Percentiles rank a stretch among this genome's conserved stretches.
Conservation (phyloP, 2,113 vertebrate species). For the Antechinus flavipes region DNA sequence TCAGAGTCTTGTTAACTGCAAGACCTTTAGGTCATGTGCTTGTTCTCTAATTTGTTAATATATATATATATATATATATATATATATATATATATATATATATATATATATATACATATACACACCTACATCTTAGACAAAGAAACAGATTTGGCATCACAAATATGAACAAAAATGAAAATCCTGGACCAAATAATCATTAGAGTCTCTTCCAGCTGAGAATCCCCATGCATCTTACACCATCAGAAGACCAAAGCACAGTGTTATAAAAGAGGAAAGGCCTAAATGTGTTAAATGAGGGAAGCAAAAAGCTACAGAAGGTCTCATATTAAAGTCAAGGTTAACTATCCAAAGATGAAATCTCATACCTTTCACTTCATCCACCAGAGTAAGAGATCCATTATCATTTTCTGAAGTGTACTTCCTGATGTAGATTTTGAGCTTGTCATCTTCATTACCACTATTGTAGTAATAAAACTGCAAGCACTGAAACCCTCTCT, state of each 20-base stretch:
- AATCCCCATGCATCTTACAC: not conserved
- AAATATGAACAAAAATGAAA: not conserved
- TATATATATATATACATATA: too few relatives aligned
- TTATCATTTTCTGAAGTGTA: conserved; percentile 82
- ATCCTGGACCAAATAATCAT: not conserved
- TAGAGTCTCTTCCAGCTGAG: not conserved
- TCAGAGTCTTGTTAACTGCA: not conserved
- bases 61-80: too few relatives aligned
- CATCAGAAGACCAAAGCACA: not conserved
- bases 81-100: too few relatives aligned
- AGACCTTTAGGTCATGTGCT: not conserved
- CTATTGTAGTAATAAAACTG: conserved; percentile 94
- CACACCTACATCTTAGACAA: not conserved
- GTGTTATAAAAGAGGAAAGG: not conserved
- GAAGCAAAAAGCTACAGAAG: not conserved
- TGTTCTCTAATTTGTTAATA: not conserved
- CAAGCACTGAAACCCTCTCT: conserved; percentile 91
- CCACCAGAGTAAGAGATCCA: conserved; percentile 84
- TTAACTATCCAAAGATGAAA: not conserved
- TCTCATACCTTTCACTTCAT: conserved; percentile 87
- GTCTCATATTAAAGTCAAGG: not conserved
- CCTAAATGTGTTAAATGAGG: not conserved
- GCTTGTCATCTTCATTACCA: conserved; percentile 79
- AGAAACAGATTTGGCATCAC: not conserved
- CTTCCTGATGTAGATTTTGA: conserved; percentile 88